Conservation (phyloP, 92 coral and sea anemone species). For the Palythoa heliodiscus region DNA sequence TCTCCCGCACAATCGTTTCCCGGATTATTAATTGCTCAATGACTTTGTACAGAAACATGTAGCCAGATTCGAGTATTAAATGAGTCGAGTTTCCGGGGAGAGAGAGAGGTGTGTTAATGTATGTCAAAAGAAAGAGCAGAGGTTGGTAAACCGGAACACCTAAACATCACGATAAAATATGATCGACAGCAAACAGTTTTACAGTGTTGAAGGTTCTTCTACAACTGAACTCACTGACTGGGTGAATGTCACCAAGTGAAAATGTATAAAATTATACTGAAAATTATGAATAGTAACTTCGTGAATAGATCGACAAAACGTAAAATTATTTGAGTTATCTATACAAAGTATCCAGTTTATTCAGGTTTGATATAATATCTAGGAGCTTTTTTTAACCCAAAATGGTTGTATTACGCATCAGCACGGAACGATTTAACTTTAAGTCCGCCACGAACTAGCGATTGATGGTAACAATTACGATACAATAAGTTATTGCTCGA, state of each 20-base stretch:
- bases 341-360: too few species aligned
- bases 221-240: too few species aligned
- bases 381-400: too few species aligned
- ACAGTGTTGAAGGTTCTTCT: not conserved
- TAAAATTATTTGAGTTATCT: too few species aligned
- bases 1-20: not conserved
- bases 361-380: too few species aligned
- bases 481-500: not conserved
- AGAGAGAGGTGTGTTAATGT: not conserved
- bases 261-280: too few species aligned
- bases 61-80: not conserved
- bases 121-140: not conserved
- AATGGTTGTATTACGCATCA: too few species aligned
- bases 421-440: not conserved
- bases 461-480: not conserved
- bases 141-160: conserved; percentile 19
- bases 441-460: not conserved
- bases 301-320: too few species aligned
- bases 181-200: not conserved
- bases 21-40: not conserved
- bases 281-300: too few species aligned
- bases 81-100: conserved; percentile 20
- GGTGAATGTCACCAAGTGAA: too few species aligned
- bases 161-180: not conserved
- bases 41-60: not conserved